A percentile compares a stretch with the other conserved stretches of the same genome.
These are phyloP conservation scores for Plebejus argus DNA, from an alignment of 2,888 invertebrate genomes.

Conservation along the genomic window DNA sequence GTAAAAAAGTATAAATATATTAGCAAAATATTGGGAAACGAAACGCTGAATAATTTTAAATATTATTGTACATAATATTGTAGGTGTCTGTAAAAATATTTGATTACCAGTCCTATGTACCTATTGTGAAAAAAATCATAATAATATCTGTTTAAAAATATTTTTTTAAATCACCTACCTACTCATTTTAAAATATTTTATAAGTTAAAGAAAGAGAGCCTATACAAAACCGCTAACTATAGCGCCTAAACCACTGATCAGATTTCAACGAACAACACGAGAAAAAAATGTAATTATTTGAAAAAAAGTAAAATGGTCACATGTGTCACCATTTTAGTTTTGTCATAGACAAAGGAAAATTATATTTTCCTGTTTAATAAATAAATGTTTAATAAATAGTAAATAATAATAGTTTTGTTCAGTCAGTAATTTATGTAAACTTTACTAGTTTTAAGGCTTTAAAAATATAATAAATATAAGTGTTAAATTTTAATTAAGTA, in stretches of 20 bases:
- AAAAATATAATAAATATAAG: neutral
- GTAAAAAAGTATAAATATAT: conserved; percentile 41
- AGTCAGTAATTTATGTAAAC: too few relatives aligned
- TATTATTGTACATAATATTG: conserved; percentile 17
- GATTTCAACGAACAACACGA: neutral
- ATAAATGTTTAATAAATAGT: too few relatives aligned
- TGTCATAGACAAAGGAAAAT: too few relatives aligned
- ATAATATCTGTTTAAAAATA: neutral
- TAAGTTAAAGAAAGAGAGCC: neutral
- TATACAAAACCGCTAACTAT: neutral
- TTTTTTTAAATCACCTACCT: neutral
- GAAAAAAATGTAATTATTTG: neutral
- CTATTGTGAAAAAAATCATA: neutral
- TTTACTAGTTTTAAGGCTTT: neutral
- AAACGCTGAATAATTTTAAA: conserved; percentile 64
- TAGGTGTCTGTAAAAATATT: neutral
- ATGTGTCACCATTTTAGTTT: too few relatives aligned
- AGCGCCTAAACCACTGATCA: neutral
- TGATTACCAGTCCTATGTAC: neutral
- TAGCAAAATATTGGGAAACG: conserved; percentile 70
- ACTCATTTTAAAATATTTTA: too few relatives aligned
- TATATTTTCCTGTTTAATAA: too few relatives aligned
- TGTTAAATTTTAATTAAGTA: neutral
- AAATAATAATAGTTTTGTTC: too few relatives aligned
- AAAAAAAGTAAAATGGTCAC: too few relatives aligned